phyloP scores from a whole-genome alignment of 2,113 vertebrate genomes.

The Ahaetulla prasina region DNA sequence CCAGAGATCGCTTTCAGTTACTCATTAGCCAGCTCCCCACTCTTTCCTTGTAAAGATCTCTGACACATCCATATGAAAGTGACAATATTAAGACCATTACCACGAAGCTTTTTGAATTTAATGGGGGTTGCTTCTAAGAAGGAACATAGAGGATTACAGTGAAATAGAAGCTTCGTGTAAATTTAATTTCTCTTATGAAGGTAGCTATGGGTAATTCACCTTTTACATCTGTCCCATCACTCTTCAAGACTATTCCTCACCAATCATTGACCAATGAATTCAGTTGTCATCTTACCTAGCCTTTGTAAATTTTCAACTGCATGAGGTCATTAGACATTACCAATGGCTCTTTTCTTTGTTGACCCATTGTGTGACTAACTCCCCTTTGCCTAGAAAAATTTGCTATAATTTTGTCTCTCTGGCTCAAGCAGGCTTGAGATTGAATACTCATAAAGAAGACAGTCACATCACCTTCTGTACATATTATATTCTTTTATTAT shows the following conservation, averaged over 20 bases:
- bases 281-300: neutral
- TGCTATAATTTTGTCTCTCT: neutral
- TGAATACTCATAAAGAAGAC: neutral
- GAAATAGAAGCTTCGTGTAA: neutral
- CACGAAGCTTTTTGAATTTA: neutral
- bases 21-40: neutral
- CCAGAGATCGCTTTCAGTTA: neutral
- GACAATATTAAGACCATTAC: neutral
- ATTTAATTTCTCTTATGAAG: neutral
- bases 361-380: neutral
- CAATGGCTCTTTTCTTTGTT: neutral
- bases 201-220: neutral
- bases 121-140: neutral
- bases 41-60: neutral
- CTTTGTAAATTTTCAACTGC: neutral
- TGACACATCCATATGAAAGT: neutral
- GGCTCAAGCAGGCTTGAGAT: no score
- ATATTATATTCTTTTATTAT: conserved; percentile 57
- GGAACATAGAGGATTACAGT: neutral
- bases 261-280: neutral
- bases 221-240: neutral
- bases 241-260: neutral
- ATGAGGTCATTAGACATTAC: neutral
- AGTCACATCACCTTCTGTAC: neutral
- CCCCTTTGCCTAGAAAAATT: neutral